Evolutionary conservation across 2,797 vertebrate genomes (phyloP).

Genomic region (Ictinia mississippiensis): DNA sequence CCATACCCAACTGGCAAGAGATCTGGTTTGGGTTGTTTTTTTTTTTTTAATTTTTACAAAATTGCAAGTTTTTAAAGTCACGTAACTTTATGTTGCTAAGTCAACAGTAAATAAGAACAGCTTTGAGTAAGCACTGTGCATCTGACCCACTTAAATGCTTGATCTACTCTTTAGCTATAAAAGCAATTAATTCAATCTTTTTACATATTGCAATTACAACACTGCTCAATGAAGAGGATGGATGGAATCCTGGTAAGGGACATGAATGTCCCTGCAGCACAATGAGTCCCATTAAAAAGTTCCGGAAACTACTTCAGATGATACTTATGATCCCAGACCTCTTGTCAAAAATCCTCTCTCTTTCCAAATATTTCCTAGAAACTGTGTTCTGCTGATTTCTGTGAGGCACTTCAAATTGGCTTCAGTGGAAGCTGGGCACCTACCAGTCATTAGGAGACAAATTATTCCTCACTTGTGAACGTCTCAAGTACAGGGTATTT

Average conservation of each 20-base stretch:
- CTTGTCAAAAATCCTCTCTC: background rate
- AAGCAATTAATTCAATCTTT: background rate
- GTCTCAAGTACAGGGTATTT: background rate
- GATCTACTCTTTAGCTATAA: background rate
- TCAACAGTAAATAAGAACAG: background rate
- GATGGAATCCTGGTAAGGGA: background rate
- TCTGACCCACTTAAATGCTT: background rate
- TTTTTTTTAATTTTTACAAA: background rate
- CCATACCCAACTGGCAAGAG: background rate
- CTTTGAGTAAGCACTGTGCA: background rate
- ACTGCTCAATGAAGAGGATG: background rate
- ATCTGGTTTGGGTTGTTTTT: background rate
- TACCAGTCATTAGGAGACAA: background rate
- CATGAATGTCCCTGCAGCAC: background rate
- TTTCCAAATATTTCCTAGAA: conserved; percentile 25
- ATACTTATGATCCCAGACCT: background rate
- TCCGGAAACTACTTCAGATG: background rate
- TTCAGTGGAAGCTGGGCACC: background rate
- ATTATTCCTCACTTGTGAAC: background rate
- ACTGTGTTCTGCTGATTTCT: no score
- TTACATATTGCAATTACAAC: background rate
- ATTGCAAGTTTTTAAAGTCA: background rate
- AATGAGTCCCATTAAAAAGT: background rate
- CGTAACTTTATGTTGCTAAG: background rate
- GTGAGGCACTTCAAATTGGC: background rate